Conservation (phyloP, 2,797 vertebrate genomes). For the Alcedo quadribrachys region DNA sequence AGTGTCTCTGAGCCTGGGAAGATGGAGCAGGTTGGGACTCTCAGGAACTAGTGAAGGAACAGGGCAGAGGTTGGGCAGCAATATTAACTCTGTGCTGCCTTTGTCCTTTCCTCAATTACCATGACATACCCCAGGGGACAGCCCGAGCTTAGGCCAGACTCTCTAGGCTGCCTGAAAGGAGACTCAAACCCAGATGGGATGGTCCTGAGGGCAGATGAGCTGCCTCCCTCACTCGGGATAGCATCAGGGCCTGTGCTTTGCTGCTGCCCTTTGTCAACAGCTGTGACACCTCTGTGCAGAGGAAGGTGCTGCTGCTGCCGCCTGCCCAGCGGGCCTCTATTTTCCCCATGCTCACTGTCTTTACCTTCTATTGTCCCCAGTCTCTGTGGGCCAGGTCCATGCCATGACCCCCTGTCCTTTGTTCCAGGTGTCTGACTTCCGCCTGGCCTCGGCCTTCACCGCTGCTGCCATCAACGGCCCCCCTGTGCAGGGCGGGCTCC, state of each 20-base stretch:
- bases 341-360: not conserved
- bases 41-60: not conserved
- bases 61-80: not conserved
- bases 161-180: not conserved
- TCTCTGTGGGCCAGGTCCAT: no score
- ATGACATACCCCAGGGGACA: not conserved
- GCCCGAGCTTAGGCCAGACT: not conserved
- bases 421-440: slow-evolving; percentile 86
- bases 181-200: not conserved
- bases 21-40: not conserved
- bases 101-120: not conserved
- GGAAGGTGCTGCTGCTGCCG: not conserved
- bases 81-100: not conserved
- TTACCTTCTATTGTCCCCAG: no score
- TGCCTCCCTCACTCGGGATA: not conserved
- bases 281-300: not conserved
- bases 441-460: slow-evolving; percentile 81
- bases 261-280: not conserved
- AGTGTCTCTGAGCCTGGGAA: not conserved
- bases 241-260: not conserved
- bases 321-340: rapidly evolving
- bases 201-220: not conserved
- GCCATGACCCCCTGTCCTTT: not conserved
- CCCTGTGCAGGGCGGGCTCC: slow-evolving; percentile 84
- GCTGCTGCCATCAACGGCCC: slow-evolving; percentile 87